Evolutionary conservation across 2,888 invertebrate genomes (phyloP), one percentile per base, ranked within the genome.

Genomic region (Aquatica leii): DNA sequence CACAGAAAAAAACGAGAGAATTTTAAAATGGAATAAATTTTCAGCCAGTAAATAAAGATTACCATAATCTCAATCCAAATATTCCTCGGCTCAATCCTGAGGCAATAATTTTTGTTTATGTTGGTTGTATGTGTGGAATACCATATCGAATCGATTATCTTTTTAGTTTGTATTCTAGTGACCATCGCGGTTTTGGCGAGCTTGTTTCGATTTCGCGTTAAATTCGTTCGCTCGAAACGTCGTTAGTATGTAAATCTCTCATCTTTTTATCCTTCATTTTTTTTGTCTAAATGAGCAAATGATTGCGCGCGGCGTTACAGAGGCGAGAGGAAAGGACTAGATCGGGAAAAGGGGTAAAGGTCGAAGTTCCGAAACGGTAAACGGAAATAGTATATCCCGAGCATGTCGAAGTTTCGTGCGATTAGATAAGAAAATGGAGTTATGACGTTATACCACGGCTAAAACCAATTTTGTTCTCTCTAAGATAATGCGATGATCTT

Each of bases 91-190:
- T 66, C 66, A 66, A 66, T 66, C 63, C 60, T 40, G 53, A 49
- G 46, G 63, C 63, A 60, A 60, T 66, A 62, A 63, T 66, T 66
- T 66, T 66, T 66, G 66, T 66, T 66, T 66, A 66, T 66, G 60
- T 58, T 54, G 51, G 63, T 53, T 41, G 60, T 66, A 62, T 66
- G 66, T 55, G 62, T 31, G 21, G 66, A 63, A 66, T 66, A 60
- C 66, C 49, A 57, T 50, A 59, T 66, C 40, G 24, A 62, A 66
- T 66, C 66, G 66, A 66, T 66, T 60, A 63, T 60, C 56, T 59
- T 58, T 24, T 60, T 62, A 66, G 57, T 66, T 66, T 56, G 63
- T 66, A 66, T 66, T 66, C 66, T 35, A 48, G 63, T 63, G 66
- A 58, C 66, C 66, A 49, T 54, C 51, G 43, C 35, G 54, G 58